Evolutionary conservation across 2,888 invertebrate genomes (phyloP).

Genomic region (Isoperla grammatica): DNA sequence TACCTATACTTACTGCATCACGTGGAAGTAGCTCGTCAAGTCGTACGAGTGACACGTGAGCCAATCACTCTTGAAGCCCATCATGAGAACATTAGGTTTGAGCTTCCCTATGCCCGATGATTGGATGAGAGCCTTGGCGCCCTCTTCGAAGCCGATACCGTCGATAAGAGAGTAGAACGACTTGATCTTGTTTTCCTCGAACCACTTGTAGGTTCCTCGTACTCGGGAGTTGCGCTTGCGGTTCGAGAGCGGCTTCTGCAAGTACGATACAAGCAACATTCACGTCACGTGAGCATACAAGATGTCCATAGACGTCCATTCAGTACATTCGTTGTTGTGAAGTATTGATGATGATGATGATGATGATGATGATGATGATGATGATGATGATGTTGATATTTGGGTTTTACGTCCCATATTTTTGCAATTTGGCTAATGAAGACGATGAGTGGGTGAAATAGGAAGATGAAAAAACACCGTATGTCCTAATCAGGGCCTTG

Average conservation of each 20-base stretch:
- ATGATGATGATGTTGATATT: too few relatives aligned
- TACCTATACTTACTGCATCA: slow-evolving; percentile 77
- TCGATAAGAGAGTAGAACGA: slow-evolving; percentile 76
- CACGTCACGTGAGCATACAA: too few relatives aligned
- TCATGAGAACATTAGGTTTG: slow-evolving; percentile 85
- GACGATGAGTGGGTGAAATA: too few relatives aligned
- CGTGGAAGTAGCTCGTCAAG: slow-evolving; percentile 85
- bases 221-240: slow-evolving; percentile 54
- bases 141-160: slow-evolving; percentile 66
- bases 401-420: too few relatives aligned
- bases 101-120: slow-evolving; percentile 87
- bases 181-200: slow-evolving; percentile 75
- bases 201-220: slow-evolving; percentile 71
- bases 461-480: too few relatives aligned
- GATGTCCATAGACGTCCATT: too few relatives aligned
- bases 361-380: too few relatives aligned
- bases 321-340: too few relatives aligned
- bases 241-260: slow-evolving; percentile 57
- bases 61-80: slow-evolving; percentile 96
- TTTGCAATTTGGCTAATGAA: too few relatives aligned
- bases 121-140: slow-evolving; percentile 79
- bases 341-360: too few relatives aligned
- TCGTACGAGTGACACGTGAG: slow-evolving; percentile 63
- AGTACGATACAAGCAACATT: slow-evolving; percentile 21
- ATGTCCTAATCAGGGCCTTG: too few relatives aligned